These are phyloP conservation scores for Arvicanthis niloticus DNA, from an alignment of 2,113 vertebrate genomes.

Conservation along the genomic window DNA sequence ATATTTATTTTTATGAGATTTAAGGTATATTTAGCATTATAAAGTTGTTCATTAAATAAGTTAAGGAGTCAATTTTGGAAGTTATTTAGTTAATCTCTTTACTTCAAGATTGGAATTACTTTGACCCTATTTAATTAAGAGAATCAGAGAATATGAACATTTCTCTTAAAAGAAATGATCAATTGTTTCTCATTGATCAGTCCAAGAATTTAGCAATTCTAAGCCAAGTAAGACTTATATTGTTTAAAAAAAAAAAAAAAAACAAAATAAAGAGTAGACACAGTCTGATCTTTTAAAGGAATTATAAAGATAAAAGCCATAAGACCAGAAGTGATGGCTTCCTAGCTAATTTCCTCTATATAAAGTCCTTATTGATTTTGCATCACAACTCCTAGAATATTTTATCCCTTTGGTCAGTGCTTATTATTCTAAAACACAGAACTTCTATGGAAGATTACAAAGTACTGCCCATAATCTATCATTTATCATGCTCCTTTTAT, in stretches of 20 bases:
- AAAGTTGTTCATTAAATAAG: slow-evolving; percentile 4
- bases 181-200: neutral
- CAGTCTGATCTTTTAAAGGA: neutral
- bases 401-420: accelerated
- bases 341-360: neutral
- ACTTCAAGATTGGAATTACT: neutral
- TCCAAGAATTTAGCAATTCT: neutral
- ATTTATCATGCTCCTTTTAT: neutral
- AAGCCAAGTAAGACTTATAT: neutral
- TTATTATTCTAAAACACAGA: accelerated
- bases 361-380: neutral
- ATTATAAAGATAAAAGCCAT: neutral
- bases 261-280: neutral
- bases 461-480: neutral
- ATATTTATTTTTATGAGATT: slow-evolving; percentile 38
- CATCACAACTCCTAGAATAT: too few relatives aligned
- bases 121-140: neutral
- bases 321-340: neutral
- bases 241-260: neutral
- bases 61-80: neutral
- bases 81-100: neutral
- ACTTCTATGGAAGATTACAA: neutral
- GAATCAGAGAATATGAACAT: neutral
- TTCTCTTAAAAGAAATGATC: neutral
- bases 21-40: neutral